Evolutionary conservation across 2,113 vertebrate genomes (phyloP).

Genomic region (Dasyornis broadbenti): DNA sequence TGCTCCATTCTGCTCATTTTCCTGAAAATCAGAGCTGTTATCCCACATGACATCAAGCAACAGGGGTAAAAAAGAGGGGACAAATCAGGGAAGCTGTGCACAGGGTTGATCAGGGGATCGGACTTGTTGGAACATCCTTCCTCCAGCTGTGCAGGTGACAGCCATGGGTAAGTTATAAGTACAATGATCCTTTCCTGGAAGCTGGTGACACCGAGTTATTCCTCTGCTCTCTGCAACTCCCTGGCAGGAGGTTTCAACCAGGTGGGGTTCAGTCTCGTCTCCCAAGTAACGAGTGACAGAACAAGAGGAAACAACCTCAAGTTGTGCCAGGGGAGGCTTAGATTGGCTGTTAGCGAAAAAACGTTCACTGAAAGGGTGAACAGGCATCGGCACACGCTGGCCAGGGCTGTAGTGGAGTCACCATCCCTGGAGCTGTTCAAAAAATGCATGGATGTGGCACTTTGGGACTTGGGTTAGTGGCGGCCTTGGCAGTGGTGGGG

Average conservation of each 20-base stretch:
- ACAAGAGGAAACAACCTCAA: neutral
- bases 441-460: neutral
- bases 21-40: neutral
- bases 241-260: neutral
- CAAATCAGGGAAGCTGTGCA: neutral
- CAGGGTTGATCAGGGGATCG: neutral
- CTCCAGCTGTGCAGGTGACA: neutral
- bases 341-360: neutral
- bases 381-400: accelerated
- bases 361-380: neutral
- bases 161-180: neutral
- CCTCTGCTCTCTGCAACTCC: neutral
- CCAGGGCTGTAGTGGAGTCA: neutral
- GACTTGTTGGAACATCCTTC: neutral
- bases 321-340: neutral
- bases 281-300: neutral
- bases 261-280: neutral
- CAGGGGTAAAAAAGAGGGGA: accelerated
- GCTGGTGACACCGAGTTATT: neutral
- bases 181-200: neutral
- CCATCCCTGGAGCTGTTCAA: neutral
- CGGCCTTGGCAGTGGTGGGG: neutral
- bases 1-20: neutral
- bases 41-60: neutral
- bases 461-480: neutral